Percentiles rank a stretch among this genome's conserved stretches.
phyloP scores from a whole-genome alignment of 2,797 vertebrate species.

The Rousettus madagascariensis region DNA sequence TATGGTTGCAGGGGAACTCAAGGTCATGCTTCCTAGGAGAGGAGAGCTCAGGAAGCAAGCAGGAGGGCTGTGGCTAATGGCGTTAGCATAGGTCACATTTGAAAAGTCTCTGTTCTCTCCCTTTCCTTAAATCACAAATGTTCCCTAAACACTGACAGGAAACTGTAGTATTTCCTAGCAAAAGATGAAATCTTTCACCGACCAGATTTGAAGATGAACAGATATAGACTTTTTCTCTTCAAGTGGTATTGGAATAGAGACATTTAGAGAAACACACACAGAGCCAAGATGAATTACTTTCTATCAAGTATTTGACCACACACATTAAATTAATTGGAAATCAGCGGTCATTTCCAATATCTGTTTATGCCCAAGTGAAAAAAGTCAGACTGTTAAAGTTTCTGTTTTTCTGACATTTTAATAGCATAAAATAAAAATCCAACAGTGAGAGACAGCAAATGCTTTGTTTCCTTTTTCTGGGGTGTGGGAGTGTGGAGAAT shows the following conservation, averaged over 20 bases:
- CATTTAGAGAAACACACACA: background rate
- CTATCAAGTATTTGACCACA: constrained; percentile 55
- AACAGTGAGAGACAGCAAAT: constrained; percentile 25
- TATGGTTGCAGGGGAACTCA: background rate
- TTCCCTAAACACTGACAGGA: background rate
- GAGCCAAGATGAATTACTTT: background rate
- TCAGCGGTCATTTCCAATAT: background rate
- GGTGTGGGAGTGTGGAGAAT: background rate
- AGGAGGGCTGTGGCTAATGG: accelerated
- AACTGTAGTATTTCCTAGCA: background rate
- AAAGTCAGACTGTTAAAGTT: background rate
- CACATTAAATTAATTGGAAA: constrained; percentile 58
- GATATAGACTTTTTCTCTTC: constrained; percentile 24
- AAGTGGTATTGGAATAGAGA: background rate
- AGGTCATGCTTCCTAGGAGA: background rate
- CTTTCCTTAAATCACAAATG: background rate
- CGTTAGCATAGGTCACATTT: background rate
- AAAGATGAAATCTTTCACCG: background rate
- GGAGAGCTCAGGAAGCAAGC: background rate
- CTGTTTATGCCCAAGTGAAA: constrained; percentile 41
- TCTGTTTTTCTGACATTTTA: constrained; percentile 35
- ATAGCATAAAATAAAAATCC: constrained; percentile 60
- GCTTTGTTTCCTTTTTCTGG: constrained; percentile 37
- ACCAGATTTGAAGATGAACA: background rate
- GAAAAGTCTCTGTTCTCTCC: background rate